Percentiles rank a stretch among this genome's conserved stretches.
These are phyloP conservation scores for Bombus confusus DNA, from an alignment of 1,140 invertebrate species.

Conservation along the genomic window DNA sequence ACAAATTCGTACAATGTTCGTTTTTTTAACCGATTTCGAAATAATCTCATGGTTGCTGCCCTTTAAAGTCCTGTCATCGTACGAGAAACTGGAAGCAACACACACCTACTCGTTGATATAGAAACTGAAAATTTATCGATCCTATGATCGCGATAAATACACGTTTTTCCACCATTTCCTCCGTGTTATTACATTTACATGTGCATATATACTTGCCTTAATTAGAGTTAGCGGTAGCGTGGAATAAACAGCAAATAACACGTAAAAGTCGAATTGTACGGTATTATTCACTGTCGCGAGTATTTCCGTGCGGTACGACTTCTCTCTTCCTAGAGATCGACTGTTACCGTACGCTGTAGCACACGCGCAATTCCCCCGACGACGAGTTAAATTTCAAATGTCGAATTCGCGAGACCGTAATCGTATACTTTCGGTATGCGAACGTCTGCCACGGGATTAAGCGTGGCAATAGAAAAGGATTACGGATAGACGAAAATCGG, in stretches of 20 bases:
- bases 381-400: background rate
- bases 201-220: background rate
- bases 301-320: background rate
- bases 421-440: background rate
- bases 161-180: background rate
- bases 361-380: constrained; percentile 2
- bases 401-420: background rate
- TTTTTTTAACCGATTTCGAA: background rate
- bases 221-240: background rate
- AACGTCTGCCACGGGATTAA: background rate
- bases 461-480: background rate
- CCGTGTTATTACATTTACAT: background rate
- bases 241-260: background rate
- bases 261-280: background rate
- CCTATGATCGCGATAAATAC: background rate
- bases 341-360: background rate
- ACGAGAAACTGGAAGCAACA: background rate
- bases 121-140: background rate
- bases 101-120: background rate
- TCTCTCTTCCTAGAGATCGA: background rate
- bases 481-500: background rate
- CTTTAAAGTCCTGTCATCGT: background rate
- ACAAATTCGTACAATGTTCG: background rate
- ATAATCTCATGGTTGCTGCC: too few relatives aligned
- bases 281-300: background rate